Base-by-base conservation (phyloP, 2,888 invertebrate genomes). In the Busseola fusca region DNA sequence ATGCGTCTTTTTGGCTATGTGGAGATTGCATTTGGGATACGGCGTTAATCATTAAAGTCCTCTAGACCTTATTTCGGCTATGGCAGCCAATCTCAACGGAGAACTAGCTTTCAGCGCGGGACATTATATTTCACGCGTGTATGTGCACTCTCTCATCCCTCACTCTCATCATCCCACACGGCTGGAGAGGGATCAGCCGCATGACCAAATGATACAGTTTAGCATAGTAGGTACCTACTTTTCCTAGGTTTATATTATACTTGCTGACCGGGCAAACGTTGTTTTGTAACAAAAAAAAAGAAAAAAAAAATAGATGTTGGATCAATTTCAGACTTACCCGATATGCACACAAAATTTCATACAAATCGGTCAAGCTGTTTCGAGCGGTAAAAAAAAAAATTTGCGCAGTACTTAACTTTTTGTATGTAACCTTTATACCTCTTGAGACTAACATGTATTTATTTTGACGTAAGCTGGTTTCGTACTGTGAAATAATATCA, bases 391-490 rank as follows among this genome's bases (percentile, higher is more conserved):
- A n/a, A n/a, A n/a, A n/a, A n/a, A n/a, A 91, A 92, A 92, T 91
- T 89, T 78, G 63, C 67, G 65, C 50, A 64, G 65, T 54, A 64
- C 64, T 65, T 66, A 68, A 57, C 0, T 73, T 80, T 72, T 78
- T 78, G 66, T 68, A 70, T 60, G 52, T 50, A 12, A 45, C 54
- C 42, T 50, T 56, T 69, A 81, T 66, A 67, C 54, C 73, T 75
- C 78, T 58, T 25, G 80, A 82, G 78, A 78, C 72, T 69, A 34
- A 57, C 48, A 27, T 64, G 56, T 73, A 62, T 71, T 75, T 76
- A 64, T 78, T 79, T 77, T 80, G 58, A 70, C 62, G 75, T 75
- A 48, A 63, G 37, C 48, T 34, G 21, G 7, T 50, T 71, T 64
- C 56, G 21, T 59, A 62, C 6, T 37, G 16, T n/a, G 42, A 21